Percentiles rank a stretch among this genome's conserved stretches.
Conservation (phyloP, 2,888 invertebrate genomes). For the Hydrotaea cyrtoneurina region DNA sequence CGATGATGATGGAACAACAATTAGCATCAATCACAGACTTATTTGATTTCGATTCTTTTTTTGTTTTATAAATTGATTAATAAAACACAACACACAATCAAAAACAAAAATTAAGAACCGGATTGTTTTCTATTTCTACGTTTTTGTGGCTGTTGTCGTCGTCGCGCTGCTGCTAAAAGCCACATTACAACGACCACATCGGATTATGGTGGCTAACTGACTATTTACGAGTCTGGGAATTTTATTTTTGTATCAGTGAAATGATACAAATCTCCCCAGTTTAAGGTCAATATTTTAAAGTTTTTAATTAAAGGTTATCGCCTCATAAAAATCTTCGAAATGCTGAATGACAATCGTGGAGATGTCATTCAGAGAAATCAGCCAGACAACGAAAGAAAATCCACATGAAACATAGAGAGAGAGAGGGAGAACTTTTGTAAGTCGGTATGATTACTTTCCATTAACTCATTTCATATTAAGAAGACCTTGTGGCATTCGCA, state of each 20-base stretch:
- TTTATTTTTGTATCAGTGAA: slow-evolving; percentile 2
- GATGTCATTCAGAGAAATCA: neutral
- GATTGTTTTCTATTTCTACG: neutral
- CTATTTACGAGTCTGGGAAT: slow-evolving; percentile 14
- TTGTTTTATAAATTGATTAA: slow-evolving; percentile 45
- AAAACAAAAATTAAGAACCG: slow-evolving; percentile 12
- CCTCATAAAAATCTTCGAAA: neutral
- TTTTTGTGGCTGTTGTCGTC: neutral
- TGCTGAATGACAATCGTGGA: neutral
- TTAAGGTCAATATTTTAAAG: slow-evolving; percentile 35
- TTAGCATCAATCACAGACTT: slow-evolving; percentile 51
- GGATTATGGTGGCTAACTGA: slow-evolving; percentile 4
- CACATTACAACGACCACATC: slow-evolving; percentile 6
- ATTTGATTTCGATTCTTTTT: slow-evolving; percentile 28
- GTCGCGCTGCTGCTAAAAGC: neutral
- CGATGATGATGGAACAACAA: slow-evolving; percentile 59
- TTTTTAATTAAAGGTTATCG: slow-evolving; percentile 29
- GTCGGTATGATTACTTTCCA: too few relatives aligned
- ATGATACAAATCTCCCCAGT: neutral
- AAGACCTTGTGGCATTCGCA: too few relatives aligned
- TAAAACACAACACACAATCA: slow-evolving; percentile 29
- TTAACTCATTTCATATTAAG: too few relatives aligned
- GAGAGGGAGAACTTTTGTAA: neutral
- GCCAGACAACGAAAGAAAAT: neutral
- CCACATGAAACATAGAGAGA: neutral